A percentile compares a stretch with the other conserved stretches of the same genome.
Evolutionary conservation across 2,113 vertebrate genomes (phyloP).

Genomic region (Anolis sagrei): DNA sequence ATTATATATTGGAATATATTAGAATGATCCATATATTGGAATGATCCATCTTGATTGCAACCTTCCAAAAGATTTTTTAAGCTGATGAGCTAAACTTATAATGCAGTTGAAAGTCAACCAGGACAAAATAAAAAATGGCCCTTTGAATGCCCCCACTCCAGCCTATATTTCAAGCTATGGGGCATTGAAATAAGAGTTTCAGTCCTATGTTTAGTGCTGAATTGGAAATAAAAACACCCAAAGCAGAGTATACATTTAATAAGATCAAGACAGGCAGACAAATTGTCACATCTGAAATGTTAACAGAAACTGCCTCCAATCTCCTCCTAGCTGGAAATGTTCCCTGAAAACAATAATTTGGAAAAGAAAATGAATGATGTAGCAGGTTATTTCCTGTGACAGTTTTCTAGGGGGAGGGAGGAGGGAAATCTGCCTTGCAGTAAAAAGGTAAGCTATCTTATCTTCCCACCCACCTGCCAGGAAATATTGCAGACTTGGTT

Average conservation of each 20-base stretch:
- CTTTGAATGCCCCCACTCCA: not conserved
- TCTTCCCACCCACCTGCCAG: not conserved
- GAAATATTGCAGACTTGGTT: not conserved
- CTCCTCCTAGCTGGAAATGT: conserved; percentile 19
- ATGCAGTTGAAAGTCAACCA: not conserved
- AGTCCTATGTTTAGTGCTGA: not conserved
- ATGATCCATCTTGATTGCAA: not conserved
- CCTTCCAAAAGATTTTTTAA: not conserved
- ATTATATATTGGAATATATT: too few relatives aligned
- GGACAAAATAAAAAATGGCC: not conserved
- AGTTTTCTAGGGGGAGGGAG: not conserved
- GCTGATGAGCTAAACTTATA: not conserved
- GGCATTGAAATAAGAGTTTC: not conserved
- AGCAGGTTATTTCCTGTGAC: conserved; percentile 11
- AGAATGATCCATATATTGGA: too few relatives aligned
- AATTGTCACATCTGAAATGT: conserved; percentile 6
- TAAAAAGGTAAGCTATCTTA: not conserved
- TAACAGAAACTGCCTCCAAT: not conserved
- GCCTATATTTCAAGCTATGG: not conserved
- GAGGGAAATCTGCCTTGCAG: not conserved
- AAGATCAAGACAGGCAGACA: conserved; percentile 18
- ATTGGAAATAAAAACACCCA: conserved; percentile 2
- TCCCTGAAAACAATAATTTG: conserved; percentile 2
- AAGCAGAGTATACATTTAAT: not conserved
- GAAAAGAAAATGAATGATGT: conserved; percentile 7